These are phyloP conservation scores for Caenorhabditis angaria DNA, from an alignment of 2,888 invertebrate species.

Conservation along the genomic window DNA sequence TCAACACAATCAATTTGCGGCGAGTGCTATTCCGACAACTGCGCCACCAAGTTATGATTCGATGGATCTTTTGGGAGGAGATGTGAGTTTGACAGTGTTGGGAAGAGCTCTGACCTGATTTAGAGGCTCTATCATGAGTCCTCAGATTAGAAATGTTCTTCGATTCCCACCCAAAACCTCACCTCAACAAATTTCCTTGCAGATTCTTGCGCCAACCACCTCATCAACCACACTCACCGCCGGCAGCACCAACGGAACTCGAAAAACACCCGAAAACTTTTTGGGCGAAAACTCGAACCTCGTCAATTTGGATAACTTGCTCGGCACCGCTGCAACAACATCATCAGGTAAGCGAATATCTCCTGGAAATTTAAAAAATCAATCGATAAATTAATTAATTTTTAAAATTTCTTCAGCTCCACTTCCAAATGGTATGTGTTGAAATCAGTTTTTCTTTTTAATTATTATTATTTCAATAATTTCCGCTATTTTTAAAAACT, in stretches of 20 bases:
- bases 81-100: too few relatives aligned
- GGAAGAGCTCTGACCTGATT: background rate
- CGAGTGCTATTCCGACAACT: conserved; percentile 14
- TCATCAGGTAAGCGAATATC: background rate
- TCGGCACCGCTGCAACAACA: conserved; percentile 75
- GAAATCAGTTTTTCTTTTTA: background rate
- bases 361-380: background rate
- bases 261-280: conserved; percentile 91
- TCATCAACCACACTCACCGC: conserved; percentile 10
- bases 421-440: conserved; percentile 8
- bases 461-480: background rate
- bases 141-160: too few relatives aligned
- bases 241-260: conserved; percentile 14
- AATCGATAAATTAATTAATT: background rate
- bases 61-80: conserved; percentile 29
- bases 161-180: too few relatives aligned
- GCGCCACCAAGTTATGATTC: conserved; percentile 10
- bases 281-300: conserved; percentile 94
- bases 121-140: background rate
- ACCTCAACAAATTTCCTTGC: conserved; percentile 9
- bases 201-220: conserved; percentile 35
- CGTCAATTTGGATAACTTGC: conserved; percentile 96
- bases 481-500: background rate
- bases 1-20: conserved; percentile 55
- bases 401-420: conserved; percentile 3